Percentiles rank a stretch among this genome's conserved stretches.
Conservation (phyloP, 2,113 vertebrate species). For the Ursus arctos region DNA sequence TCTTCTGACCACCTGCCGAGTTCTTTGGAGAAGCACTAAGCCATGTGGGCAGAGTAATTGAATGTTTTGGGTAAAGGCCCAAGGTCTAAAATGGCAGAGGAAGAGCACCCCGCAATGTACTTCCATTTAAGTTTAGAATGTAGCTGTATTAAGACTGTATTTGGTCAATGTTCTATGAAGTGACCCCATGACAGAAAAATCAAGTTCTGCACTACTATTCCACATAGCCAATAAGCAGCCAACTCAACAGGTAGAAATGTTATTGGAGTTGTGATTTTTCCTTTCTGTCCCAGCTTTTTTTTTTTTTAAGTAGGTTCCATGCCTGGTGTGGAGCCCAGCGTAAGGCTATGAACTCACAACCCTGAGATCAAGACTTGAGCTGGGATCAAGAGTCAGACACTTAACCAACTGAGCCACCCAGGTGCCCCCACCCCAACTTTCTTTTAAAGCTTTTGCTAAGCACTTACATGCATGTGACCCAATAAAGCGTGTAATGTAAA, state of each 20-base stretch:
- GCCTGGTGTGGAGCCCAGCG: fast-evolving
- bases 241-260: neutral
- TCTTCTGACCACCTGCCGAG: neutral
- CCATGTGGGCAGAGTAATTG: neutral
- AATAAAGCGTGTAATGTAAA: neutral
- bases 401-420: neutral
- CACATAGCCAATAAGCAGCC: neutral
- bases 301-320: neutral
- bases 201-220: neutral
- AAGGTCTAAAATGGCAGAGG: neutral
- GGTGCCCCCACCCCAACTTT: neutral
- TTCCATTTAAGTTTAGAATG: neutral
- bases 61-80: neutral
- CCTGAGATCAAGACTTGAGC: neutral
- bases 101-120: neutral
- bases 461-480: neutral
- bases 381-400: neutral
- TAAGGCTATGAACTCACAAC: neutral
- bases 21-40: neutral
- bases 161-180: neutral
- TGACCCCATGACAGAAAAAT: neutral
- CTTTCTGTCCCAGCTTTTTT: neutral
- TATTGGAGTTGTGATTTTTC: neutral
- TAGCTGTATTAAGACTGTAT: neutral
- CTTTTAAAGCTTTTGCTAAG: neutral